Evolutionary conservation across 2,113 vertebrate genomes (phyloP).

Genomic region (Leptobrachium ailaonicum): DNA sequence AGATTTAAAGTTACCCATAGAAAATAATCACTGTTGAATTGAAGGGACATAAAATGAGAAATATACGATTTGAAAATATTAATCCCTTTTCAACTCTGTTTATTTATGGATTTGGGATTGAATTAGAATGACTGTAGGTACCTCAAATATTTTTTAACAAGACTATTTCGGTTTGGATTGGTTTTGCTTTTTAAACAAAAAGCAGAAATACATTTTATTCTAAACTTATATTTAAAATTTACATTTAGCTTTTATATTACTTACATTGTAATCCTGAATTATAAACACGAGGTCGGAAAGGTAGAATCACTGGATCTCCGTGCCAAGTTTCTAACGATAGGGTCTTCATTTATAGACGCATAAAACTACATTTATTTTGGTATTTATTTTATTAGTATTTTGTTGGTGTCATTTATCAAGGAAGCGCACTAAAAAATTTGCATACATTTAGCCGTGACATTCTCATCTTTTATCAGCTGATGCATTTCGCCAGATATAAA

Average conservation of each 20-base stretch:
- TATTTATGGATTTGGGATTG: neutral
- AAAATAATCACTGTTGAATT: neutral
- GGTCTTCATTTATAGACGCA: too few species aligned
- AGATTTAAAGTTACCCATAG: too few species aligned
- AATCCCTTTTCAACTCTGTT: neutral
- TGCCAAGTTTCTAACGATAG: too few species aligned
- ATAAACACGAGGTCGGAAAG: too few species aligned
- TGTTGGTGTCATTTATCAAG: neutral
- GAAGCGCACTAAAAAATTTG: neutral
- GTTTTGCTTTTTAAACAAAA: neutral
- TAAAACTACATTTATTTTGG: too few species aligned
- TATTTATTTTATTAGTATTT: neutral
- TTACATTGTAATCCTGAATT: too few species aligned
- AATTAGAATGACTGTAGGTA: neutral
- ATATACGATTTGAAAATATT: neutral
- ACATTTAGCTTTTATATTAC: too few species aligned
- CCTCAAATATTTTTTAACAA: neutral
- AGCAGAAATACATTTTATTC: too few species aligned
- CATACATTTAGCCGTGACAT: neutral
- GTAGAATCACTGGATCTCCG: too few species aligned
- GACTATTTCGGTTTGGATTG: neutral
- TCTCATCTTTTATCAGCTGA: neutral
- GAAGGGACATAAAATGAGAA: neutral
- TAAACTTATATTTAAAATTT: too few species aligned
- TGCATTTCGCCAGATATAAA: neutral